Evolutionary conservation across 2,888 invertebrate genomes (phyloP).

Genomic region (Parthenolecanium corni): DNA sequence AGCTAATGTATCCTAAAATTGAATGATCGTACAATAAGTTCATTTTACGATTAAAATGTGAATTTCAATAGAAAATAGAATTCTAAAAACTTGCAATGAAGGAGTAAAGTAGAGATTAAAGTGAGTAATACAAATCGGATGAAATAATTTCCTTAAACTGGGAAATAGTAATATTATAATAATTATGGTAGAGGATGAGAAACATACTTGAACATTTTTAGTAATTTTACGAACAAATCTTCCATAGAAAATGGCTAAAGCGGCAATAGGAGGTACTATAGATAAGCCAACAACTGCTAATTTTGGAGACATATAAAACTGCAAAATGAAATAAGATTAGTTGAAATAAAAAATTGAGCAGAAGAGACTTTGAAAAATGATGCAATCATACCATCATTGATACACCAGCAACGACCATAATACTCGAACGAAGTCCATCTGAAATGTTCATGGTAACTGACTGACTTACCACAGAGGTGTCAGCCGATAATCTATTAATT

Average conservation of each 20-base stretch:
- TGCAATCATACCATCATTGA: conserved; percentile 72
- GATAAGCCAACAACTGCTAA: conserved; percentile 73
- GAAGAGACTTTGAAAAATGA: neutral
- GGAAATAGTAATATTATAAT: too few relatives aligned
- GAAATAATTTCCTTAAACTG: neutral
- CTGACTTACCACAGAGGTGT: conserved; percentile 81
- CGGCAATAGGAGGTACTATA: conserved; percentile 82
- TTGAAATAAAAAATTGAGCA: neutral
- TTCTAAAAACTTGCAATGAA: conserved; percentile 44
- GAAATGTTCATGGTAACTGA: conserved; percentile 88
- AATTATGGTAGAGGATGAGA: conserved; percentile 37
- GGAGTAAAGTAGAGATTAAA: too few relatives aligned
- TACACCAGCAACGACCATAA: conserved; percentile 77
- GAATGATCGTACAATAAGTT: conserved; percentile 39
- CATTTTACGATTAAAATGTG: neutral
- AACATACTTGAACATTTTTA: conserved; percentile 58
- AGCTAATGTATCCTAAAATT: conserved; percentile 45
- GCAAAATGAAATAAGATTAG: conserved; percentile 33
- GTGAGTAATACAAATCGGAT: too few relatives aligned
- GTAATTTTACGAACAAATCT: conserved; percentile 77
- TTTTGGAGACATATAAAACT: conserved; percentile 85
- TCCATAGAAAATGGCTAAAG: conserved; percentile 68
- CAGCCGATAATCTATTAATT: conserved; percentile 74
- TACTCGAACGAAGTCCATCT: conserved; percentile 77
- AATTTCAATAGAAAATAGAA: neutral